phyloP scores from a whole-genome alignment of 2,113 vertebrate species.

The Corythaixoides concolor region DNA sequence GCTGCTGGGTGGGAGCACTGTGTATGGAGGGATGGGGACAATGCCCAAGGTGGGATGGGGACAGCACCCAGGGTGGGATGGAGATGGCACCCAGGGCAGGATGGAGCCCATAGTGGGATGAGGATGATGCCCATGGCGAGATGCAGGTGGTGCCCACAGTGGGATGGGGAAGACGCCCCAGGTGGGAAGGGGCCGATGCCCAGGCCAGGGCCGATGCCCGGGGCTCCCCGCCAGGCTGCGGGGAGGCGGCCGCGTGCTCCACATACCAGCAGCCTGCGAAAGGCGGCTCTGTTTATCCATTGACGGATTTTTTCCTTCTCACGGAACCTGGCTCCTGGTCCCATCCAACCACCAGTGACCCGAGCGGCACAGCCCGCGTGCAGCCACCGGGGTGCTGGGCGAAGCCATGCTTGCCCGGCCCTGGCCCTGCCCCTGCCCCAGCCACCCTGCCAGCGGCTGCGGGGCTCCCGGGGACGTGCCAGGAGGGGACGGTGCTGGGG shows the following conservation, averaged over 20 bases:
- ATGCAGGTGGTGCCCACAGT: too few species aligned
- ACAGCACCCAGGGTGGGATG: neutral
- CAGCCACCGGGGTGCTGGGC: neutral
- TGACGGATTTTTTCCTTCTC: conserved; percentile 48
- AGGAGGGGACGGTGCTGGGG: neutral
- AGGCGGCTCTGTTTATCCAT: conserved; percentile 5
- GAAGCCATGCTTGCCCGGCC: neutral
- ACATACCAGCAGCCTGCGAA: neutral
- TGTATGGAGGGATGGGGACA: accelerated
- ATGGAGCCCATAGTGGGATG: too few species aligned
- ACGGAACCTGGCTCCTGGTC: neutral
- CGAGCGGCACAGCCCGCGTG: neutral
- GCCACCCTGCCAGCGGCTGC: neutral
- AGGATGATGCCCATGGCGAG: neutral
- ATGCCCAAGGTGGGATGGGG: accelerated
- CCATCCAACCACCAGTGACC: neutral
- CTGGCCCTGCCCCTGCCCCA: neutral
- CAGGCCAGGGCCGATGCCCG: neutral
- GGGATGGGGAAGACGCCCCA: neutral
- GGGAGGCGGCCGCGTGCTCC: neutral
- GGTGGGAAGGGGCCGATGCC: neutral
- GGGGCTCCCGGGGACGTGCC: neutral
- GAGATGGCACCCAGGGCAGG: too few species aligned
- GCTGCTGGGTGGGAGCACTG: neutral
- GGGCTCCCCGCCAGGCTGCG: neutral